phyloP scores from a whole-genome alignment of 2,113 vertebrate species.

The Zonotrichia leucophrys region DNA sequence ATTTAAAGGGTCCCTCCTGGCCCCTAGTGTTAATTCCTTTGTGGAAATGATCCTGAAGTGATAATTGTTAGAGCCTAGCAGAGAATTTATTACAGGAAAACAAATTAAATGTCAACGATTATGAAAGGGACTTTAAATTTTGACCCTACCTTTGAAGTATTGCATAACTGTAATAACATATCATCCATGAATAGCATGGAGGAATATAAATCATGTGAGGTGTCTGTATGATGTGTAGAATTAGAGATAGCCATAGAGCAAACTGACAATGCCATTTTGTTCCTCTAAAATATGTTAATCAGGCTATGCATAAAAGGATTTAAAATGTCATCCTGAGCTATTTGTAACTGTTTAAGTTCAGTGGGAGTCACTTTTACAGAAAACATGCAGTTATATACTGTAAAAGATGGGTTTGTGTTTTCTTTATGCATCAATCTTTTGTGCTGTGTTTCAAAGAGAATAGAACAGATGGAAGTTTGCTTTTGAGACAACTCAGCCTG shows the following conservation, averaged over 20 bases:
- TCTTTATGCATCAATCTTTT: background rate
- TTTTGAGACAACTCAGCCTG: background rate
- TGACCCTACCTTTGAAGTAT: background rate
- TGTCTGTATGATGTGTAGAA: background rate
- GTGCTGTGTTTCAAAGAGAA: slow-evolving; percentile 11
- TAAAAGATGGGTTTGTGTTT: background rate
- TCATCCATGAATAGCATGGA: background rate
- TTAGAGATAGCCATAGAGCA: background rate
- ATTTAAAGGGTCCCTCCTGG: background rate
- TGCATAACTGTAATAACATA: background rate
- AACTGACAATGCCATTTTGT: background rate
- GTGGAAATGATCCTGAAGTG: background rate
- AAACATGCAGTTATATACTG: background rate
- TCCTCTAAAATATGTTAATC: background rate
- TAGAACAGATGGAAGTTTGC: background rate
- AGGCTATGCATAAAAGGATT: background rate
- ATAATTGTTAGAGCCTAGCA: background rate
- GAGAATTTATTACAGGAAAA: background rate
- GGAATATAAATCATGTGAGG: background rate
- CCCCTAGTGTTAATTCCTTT: background rate
- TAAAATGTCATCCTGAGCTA: background rate
- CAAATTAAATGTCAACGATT: background rate
- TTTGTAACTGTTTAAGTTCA: slow-evolving; percentile 1
- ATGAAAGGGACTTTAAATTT: background rate
- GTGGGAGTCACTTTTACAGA: background rate